A percentile compares a stretch with the other conserved stretches of the same genome.
These are phyloP conservation scores for Aphidoletes aphidimyza DNA, from an alignment of 2,888 invertebrate species.

Conservation along the genomic window DNA sequence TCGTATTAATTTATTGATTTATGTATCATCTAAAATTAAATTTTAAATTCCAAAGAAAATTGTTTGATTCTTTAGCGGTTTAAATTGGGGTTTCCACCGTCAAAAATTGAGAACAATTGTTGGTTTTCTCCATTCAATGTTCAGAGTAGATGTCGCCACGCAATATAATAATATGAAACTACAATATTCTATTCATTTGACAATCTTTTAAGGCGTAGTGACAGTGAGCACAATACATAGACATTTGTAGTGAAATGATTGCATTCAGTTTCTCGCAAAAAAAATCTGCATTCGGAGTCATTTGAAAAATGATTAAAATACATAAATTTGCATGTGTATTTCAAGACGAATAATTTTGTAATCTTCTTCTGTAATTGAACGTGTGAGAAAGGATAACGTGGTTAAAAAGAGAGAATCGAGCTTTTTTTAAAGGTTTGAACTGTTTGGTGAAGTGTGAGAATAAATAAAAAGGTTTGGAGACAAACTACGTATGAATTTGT, in stretches of 20 bases:
- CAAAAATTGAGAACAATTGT: not conserved
- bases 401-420: not conserved
- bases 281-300: not conserved
- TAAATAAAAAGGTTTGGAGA: not conserved
- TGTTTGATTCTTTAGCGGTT: not conserved
- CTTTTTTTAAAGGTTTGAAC: not conserved
- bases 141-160: not conserved
- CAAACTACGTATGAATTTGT: constrained; percentile 1
- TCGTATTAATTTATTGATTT: too few relatives aligned
- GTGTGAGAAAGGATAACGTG: not conserved
- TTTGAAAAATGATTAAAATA: not conserved
- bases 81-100: not conserved
- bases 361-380: not conserved
- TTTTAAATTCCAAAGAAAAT: too few relatives aligned
- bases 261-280: constrained; percentile 17
- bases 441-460: not conserved
- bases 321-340: not conserved
- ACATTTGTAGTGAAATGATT: not conserved
- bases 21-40: too few relatives aligned
- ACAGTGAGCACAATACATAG: not conserved
- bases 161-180: not conserved
- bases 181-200: constrained; percentile 2
- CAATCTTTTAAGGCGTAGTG: constrained; percentile 36
- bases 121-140: not conserved
- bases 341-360: not conserved